These are phyloP conservation scores for Apodemus agrarius DNA, from an alignment of 2,797 vertebrate species.

Conservation along the genomic window DNA sequence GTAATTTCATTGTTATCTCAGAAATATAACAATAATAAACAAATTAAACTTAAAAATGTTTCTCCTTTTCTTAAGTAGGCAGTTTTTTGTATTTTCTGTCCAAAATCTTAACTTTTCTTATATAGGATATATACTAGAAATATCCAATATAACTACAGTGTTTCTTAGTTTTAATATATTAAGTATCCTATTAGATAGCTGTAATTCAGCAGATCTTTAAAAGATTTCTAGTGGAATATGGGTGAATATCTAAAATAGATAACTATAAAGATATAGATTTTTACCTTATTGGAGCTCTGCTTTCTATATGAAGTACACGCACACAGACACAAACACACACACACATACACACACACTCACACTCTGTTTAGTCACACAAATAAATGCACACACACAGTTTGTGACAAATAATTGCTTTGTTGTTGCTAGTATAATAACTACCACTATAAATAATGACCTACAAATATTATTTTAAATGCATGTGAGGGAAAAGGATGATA, in stretches of 20 bases:
- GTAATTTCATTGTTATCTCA: not conserved
- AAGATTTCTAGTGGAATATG: not conserved
- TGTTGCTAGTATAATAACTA: not conserved
- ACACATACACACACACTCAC: too few species aligned
- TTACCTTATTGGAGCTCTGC: not conserved
- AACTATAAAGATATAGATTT: too few species aligned
- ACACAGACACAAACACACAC: not conserved
- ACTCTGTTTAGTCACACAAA: too few species aligned
- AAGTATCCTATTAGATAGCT: not conserved
- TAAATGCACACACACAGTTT: not conserved
- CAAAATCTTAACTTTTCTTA: not conserved
- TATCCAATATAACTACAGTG: not conserved
- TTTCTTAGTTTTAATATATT: not conserved
- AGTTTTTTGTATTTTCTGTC: not conserved
- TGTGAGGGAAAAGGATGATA: not conserved
- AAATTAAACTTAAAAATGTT: not conserved
- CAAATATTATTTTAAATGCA: not conserved
- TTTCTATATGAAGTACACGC: not conserved
- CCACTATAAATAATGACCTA: not conserved
- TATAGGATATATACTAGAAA: not conserved
- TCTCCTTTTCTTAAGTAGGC: not conserved
- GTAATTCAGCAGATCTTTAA: not conserved
- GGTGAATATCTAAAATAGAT: not conserved
- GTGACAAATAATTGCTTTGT: not conserved
- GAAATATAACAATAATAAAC: not conserved